phyloP scores from a whole-genome alignment of 2,113 vertebrate genomes.

The Diphyllodes magnificus region DNA sequence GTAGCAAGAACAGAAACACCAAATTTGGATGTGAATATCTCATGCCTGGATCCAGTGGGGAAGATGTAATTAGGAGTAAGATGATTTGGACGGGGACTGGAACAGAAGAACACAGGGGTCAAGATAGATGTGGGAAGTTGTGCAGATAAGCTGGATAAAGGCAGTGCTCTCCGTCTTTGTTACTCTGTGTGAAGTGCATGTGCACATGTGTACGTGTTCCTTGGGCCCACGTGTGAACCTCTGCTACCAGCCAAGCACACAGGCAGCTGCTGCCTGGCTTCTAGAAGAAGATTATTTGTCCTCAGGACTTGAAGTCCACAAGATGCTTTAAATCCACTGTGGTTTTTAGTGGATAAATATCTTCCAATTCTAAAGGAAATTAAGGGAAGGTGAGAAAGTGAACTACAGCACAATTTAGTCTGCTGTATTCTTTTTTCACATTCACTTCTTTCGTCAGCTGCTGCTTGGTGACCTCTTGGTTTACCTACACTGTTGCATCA shows the following conservation, averaged over 20 bases:
- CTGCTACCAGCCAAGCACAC: no score
- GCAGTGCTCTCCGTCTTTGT: background rate
- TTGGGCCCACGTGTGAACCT: accelerated
- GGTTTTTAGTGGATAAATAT: background rate
- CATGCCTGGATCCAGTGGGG: background rate
- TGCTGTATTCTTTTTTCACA: background rate
- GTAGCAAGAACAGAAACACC: background rate
- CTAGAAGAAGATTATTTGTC: background rate
- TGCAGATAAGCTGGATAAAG: background rate
- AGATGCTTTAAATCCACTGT: background rate
- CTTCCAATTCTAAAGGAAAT: background rate
- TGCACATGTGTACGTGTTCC: accelerated
- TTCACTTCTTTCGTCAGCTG: background rate
- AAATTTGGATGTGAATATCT: background rate
- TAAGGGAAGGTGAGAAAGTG: background rate
- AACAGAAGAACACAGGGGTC: background rate
- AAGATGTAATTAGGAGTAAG: background rate
- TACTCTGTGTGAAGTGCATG: background rate
- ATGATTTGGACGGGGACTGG: background rate
- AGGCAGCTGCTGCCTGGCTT: background rate
- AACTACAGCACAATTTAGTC: background rate
- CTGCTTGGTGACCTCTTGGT: background rate
- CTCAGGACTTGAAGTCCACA: background rate
- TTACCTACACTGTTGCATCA: background rate
- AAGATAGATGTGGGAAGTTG: background rate